These are phyloP conservation scores for Taurulus bubalis DNA, from an alignment of 2,113 vertebrate genomes.

Conservation along the genomic window DNA sequence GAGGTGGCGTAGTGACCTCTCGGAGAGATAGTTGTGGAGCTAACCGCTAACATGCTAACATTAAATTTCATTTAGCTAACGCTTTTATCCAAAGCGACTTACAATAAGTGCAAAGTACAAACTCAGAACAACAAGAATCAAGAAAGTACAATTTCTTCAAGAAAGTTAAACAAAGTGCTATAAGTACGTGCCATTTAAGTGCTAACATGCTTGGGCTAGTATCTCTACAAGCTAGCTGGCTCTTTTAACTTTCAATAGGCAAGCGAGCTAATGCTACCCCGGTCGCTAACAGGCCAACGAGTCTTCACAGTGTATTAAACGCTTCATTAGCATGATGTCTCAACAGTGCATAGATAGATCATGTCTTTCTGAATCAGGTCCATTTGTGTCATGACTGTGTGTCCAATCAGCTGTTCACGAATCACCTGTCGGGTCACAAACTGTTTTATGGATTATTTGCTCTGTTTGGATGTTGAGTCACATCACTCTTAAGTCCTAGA, in stretches of 20 bases:
- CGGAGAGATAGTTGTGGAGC: not conserved
- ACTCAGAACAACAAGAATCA: too few species aligned
- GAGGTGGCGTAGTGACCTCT: not conserved
- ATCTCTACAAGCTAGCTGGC: not conserved
- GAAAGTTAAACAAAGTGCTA: too few species aligned
- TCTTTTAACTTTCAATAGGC: not conserved
- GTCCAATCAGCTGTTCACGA: too few species aligned
- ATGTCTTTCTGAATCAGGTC: too few species aligned
- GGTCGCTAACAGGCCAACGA: not conserved
- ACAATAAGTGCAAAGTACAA: too few species aligned
- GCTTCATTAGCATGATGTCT: not conserved
- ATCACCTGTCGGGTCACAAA: too few species aligned
- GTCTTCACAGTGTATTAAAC: not conserved
- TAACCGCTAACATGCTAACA: not conserved
- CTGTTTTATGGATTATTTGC: too few species aligned
- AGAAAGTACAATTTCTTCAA: too few species aligned
- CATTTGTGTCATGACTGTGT: not conserved
- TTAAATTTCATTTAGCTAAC: too few species aligned
- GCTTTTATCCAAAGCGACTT: too few species aligned
- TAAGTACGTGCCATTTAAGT: too few species aligned
- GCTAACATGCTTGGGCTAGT: not conserved
- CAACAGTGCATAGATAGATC: too few species aligned
- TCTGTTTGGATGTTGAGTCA: not conserved
- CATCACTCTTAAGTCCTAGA: not conserved
- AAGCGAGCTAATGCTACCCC: not conserved